Evolutionary conservation across 2,113 vertebrate species (phyloP), one percentile per base, ranked within the genome.

Genomic region (Leptobrachium leishanense): DNA sequence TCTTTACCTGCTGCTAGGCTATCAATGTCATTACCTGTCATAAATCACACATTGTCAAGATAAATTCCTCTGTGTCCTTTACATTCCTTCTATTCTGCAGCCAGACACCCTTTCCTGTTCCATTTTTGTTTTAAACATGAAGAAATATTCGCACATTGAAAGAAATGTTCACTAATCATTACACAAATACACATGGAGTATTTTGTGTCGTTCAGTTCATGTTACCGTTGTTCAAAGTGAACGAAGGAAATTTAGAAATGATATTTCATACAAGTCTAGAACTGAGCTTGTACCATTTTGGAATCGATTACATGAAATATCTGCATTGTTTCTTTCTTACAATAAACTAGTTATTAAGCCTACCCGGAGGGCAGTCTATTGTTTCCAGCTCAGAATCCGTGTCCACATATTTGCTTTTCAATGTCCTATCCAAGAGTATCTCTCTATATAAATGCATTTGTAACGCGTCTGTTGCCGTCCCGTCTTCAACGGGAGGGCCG

Each of bases 21-120:
- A 68, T 81, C 82, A 20, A 85, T 82, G 84, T 86, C 76, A 82
- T 84, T 84, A 79, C 79, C 82, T 85, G 86, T 84, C 77, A 83
- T 84, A 87, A 85, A 83, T 85, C 85, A 81, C 80, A 77, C 55
- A 73, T 79, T 82, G 67, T 82, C 83, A 55, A 76, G 77, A 78
- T 85, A 84, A 82, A 84, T 73, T 86, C 81, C 65, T 84, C 43
- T 80, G 76, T 81, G 69, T 84, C 63, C 59, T 72, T 46, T 6
- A 79, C 53, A 79, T 85, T 79, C 84, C 8, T n/a, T n/a, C 44
- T 64, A 70, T 70, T 59, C 42, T n/a, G 54, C 31, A 59, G 68
- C 43, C 41, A 75, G 69, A 53, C 20, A 44, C 0, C 15, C 7
- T 44, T 57, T 54, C n/a, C 44, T 74, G 12, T 43, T 75, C 70